A percentile compares a stretch with the other conserved stretches of the same genome.
These are phyloP conservation scores for Xenops minutus DNA, from an alignment of 2,797 vertebrate genomes.

Conservation along the genomic window DNA sequence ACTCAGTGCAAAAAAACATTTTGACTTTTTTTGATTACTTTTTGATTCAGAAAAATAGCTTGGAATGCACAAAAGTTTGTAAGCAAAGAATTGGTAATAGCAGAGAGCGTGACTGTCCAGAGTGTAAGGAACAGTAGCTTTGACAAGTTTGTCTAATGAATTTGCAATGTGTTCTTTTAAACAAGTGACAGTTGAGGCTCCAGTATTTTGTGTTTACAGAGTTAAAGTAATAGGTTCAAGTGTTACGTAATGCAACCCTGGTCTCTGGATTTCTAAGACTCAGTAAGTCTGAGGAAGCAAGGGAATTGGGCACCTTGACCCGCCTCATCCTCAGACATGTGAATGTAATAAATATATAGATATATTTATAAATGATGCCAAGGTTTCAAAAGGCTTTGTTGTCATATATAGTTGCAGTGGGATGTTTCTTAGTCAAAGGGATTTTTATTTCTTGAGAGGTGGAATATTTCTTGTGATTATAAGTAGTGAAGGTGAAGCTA, in stretches of 20 bases:
- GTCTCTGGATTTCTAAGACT: background rate
- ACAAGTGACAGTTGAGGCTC: background rate
- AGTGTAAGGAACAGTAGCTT: background rate
- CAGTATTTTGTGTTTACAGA: background rate
- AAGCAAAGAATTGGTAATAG: background rate
- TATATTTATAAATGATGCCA: background rate
- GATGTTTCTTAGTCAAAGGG: background rate
- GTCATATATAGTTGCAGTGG: background rate
- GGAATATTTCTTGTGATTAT: background rate
- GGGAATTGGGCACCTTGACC: background rate
- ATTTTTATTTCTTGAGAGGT: background rate
- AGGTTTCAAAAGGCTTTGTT: background rate
- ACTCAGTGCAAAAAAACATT: background rate
- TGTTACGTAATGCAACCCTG: background rate
- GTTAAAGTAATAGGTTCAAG: background rate
- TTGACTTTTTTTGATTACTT: background rate
- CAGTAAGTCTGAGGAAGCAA: background rate
- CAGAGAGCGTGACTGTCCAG: background rate
- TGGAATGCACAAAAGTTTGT: background rate
- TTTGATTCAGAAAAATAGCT: background rate
- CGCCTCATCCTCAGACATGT: background rate
- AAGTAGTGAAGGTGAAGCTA: background rate
- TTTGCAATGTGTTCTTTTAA: background rate
- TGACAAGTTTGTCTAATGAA: background rate
- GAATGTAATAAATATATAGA: background rate